Conservation (phyloP, 2,113 vertebrate genomes). For the Verasper variegatus region DNA sequence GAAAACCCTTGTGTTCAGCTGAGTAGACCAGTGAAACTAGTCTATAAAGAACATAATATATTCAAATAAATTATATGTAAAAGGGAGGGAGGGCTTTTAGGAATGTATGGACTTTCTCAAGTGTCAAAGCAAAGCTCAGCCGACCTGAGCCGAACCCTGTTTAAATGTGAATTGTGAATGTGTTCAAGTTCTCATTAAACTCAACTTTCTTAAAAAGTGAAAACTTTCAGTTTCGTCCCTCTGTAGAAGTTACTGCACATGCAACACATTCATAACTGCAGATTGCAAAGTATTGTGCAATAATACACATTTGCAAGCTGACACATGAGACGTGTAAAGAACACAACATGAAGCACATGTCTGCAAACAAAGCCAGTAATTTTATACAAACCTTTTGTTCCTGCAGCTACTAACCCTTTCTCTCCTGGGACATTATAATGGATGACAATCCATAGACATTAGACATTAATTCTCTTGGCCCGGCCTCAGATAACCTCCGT, state of each 20-base stretch:
- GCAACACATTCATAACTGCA: too few species aligned
- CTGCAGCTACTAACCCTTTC: not conserved
- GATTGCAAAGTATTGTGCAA: too few species aligned
- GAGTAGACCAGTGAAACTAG: not conserved
- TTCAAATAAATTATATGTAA: slow-evolving; percentile 5
- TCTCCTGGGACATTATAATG: too few species aligned
- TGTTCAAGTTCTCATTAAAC: not conserved
- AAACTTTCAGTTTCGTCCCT: not conserved
- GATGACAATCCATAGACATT: not conserved
- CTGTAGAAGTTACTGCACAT: not conserved
- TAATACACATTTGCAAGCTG: too few species aligned
- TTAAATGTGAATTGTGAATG: slow-evolving; percentile 63
- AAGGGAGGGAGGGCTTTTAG: not conserved
- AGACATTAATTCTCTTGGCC: slow-evolving; percentile 1
- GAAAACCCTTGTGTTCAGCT: not conserved
- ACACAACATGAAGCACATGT: too few species aligned
- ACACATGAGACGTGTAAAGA: too few species aligned
- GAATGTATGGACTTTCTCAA: not conserved
- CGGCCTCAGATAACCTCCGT: slow-evolving; percentile 6
- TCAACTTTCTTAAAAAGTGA: slow-evolving; percentile 31
- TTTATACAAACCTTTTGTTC: not conserved
- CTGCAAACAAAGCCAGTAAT: not conserved
- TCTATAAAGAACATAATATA: not conserved
- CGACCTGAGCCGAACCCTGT: not conserved
- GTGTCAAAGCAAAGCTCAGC: not conserved